phyloP scores from a whole-genome alignment of 2,797 vertebrate species.

The Ceryle rudis region DNA sequence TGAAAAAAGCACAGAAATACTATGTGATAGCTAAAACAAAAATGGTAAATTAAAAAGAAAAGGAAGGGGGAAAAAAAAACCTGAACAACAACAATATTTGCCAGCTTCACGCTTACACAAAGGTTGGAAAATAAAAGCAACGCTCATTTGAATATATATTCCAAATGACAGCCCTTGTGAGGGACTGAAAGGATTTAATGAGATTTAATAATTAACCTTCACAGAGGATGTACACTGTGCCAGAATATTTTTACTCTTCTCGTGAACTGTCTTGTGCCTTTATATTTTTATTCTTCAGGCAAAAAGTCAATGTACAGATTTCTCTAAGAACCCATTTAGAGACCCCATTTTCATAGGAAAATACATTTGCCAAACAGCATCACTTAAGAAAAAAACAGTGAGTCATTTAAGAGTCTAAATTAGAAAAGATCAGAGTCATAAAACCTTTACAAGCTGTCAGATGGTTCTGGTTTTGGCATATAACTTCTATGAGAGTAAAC shows the following conservation, averaged over 20 bases:
- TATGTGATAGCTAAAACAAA: neutral
- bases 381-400: neutral
- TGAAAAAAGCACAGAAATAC: neutral
- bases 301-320: neutral
- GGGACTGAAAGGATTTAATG: neutral
- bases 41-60: neutral
- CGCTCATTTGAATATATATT: neutral
- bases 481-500: neutral
- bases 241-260: neutral
- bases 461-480: neutral
- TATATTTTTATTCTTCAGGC: neutral
- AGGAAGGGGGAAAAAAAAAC: rapidly evolving
- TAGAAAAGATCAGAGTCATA: neutral
- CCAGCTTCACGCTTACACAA: neutral
- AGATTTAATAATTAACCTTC: conserved; percentile 20
- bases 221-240: neutral
- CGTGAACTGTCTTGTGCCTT: neutral
- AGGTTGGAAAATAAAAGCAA: neutral
- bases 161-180: neutral
- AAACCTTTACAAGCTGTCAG: neutral
- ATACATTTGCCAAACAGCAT: neutral
- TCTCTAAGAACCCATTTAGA: neutral
- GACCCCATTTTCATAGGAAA: neutral
- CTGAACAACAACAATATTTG: neutral
- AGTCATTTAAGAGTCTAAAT: neutral